Evolutionary conservation across 2,113 vertebrate species (phyloP).

Genomic region (Bos javanicus): DNA sequence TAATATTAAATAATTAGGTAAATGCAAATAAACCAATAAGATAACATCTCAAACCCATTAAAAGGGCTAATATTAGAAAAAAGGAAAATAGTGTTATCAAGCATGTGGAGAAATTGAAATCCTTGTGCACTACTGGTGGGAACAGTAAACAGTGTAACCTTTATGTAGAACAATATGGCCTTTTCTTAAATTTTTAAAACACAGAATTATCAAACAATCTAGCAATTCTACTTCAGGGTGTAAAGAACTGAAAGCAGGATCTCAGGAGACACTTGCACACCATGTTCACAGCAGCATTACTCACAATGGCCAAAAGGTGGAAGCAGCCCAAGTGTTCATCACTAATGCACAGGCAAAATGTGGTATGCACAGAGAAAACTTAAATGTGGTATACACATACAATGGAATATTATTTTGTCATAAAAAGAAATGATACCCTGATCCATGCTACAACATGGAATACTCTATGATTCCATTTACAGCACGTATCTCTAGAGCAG

Average conservation of each 20-base stretch:
- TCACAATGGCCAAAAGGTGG: neutral
- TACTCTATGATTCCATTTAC: neutral
- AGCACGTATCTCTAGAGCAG: neutral
- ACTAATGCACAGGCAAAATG: neutral
- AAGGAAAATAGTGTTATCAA: neutral
- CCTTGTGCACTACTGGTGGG: neutral
- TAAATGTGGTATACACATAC: neutral
- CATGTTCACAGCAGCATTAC: neutral
- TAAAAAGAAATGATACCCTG: neutral
- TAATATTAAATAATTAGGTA: neutral
- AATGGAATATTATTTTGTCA: neutral
- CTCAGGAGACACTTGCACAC: neutral
- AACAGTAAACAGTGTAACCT: neutral
- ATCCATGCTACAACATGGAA: neutral
- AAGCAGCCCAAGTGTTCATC: neutral
- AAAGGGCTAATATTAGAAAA: neutral
- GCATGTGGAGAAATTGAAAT: neutral
- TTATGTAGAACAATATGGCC: neutral
- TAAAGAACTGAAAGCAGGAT: neutral
- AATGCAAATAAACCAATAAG: constrained; percentile 34
- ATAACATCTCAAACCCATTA: neutral
- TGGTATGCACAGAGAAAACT: neutral
- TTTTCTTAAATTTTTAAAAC: neutral
- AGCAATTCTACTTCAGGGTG: neutral
- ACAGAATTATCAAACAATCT: neutral